Conservation (phyloP, 2,113 vertebrate genomes). For the Agapornis roseicollis region DNA sequence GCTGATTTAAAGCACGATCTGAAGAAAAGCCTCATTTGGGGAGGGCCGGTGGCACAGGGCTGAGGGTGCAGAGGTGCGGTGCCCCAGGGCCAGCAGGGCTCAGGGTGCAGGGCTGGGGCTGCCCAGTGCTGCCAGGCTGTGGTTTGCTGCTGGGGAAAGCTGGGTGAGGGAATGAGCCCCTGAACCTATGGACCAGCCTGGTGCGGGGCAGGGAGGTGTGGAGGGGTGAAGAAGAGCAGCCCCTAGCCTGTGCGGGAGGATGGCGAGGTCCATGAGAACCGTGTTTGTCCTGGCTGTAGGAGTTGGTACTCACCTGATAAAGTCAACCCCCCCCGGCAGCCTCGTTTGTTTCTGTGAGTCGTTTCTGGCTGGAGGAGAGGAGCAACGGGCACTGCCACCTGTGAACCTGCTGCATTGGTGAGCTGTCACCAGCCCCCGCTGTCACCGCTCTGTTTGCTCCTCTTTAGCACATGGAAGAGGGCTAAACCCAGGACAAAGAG, state of each 20-base stretch:
- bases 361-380: neutral
- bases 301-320: neutral
- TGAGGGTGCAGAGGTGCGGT: too few relatives aligned
- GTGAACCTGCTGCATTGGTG: fast-evolving
- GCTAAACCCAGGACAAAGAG: too few relatives aligned
- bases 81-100: neutral
- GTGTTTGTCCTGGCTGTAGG: fast-evolving
- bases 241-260: neutral
- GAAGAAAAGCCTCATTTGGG: neutral
- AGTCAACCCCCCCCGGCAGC: neutral
- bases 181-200: fast-evolving
- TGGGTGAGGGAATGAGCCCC: neutral
- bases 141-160: neutral
- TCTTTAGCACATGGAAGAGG: fast-evolving
- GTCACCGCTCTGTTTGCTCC: neutral
- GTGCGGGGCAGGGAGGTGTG: fast-evolving
- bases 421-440: neutral
- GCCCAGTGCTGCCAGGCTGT: fast-evolving
- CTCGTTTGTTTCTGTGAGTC: neutral
- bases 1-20: neutral
- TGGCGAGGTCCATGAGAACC: fast-evolving
- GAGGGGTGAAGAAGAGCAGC: neutral
- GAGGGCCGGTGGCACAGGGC: neutral
- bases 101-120: fast-evolving
- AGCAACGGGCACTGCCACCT: neutral